phyloP scores from a whole-genome alignment of 1,140 invertebrate species.

The Sipha flava region DNA sequence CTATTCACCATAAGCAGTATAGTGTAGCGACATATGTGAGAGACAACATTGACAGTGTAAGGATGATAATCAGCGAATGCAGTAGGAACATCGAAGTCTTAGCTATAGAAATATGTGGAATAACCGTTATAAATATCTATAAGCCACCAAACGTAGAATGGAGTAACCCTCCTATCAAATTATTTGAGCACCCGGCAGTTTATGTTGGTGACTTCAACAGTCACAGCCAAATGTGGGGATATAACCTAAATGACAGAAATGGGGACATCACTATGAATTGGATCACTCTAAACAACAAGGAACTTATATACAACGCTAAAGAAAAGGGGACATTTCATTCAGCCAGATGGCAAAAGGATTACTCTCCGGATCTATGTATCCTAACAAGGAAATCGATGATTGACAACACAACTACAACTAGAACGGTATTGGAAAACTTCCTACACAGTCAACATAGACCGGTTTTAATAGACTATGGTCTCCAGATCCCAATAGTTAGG shows the following conservation, averaged over 20 bases:
- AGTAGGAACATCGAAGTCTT: conserved; percentile 4
- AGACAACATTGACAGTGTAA: conserved; percentile 31
- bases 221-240: neutral
- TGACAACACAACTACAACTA: conserved; percentile 48
- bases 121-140: conserved; percentile 19
- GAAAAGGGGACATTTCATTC: neutral
- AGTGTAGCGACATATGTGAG: neutral
- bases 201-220: conserved; percentile 30
- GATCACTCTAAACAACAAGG: too few species aligned
- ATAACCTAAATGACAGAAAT: conserved; percentile 13
- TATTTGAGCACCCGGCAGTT: too few species aligned
- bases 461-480: conserved; percentile 48
- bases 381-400: neutral
- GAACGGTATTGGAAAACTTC: conserved; percentile 57
- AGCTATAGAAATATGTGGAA: neutral
- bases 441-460: conserved; percentile 52
- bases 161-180: too few species aligned
- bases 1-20: conserved; percentile 8
- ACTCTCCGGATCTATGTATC: conserved; percentile 27
- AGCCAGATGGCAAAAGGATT: neutral
- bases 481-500: conserved; percentile 30
- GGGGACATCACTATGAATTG: neutral
- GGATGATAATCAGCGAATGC: conserved; percentile 39
- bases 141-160: conserved; percentile 22
- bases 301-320: too few species aligned